phyloP scores from a whole-genome alignment of 2,888 invertebrate genomes.

The Diaperis boleti region DNA sequence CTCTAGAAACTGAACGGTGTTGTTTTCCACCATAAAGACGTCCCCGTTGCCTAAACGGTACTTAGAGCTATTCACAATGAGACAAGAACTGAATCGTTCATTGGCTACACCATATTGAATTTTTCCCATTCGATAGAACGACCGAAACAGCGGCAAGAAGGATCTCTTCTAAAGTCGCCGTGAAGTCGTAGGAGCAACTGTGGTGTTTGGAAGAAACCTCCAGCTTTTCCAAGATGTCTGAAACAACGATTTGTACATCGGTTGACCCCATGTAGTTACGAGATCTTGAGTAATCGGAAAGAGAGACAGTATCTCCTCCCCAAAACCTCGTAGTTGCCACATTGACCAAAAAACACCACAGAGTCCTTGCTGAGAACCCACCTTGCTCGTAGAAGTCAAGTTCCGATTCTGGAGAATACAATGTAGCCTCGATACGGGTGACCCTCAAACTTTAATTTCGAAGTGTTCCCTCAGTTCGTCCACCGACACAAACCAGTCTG shows the following conservation, averaged over 20 bases:
- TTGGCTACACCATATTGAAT: neutral
- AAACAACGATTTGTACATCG: conserved; percentile 3
- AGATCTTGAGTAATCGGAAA: neutral
- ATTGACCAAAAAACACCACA: neutral
- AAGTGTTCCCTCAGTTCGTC: conserved; percentile 70
- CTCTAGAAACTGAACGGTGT: neutral
- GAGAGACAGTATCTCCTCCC: neutral
- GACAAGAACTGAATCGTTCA: neutral
- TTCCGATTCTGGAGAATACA: neutral
- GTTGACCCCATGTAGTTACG: neutral
- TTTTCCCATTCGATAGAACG: neutral
- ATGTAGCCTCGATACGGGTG: conserved; percentile 26
- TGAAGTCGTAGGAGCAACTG: neutral
- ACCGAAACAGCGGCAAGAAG: too few relatives aligned
- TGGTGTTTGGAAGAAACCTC: neutral
- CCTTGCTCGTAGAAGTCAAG: neutral
- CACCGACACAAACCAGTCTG: conserved; percentile 78
- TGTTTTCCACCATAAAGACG: neutral
- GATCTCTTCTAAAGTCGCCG: too few relatives aligned
- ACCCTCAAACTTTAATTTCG: neutral
- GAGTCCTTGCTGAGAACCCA: neutral
- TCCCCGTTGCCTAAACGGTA: neutral
- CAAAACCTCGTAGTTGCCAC: neutral
- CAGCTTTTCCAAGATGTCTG: neutral
- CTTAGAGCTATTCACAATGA: neutral